Conservation (phyloP, 2,113 vertebrate species). For the Tricholaema leucomelas region DNA sequence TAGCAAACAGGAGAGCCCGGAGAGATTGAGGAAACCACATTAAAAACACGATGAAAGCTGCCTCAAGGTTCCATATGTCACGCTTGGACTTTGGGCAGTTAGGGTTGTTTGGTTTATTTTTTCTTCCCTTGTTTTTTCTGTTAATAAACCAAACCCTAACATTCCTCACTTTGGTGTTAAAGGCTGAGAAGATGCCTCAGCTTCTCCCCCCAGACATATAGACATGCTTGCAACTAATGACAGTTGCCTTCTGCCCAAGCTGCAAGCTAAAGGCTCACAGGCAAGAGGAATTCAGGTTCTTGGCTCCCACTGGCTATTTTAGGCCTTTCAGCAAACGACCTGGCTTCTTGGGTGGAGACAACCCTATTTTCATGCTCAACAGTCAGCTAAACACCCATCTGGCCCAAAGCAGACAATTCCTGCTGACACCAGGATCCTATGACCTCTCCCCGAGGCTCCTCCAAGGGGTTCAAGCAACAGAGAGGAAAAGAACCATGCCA, state of each 20-base stretch:
- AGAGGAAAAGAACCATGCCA: background rate
- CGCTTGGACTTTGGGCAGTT: background rate
- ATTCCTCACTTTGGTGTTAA: background rate
- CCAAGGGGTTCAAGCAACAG: no score
- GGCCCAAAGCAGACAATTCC: background rate
- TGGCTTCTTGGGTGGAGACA: background rate
- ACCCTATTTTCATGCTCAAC: background rate
- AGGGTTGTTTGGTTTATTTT: background rate
- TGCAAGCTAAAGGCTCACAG: background rate
- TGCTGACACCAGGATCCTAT: background rate
- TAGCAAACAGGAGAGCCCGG: constrained; percentile 5
- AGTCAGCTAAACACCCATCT: background rate
- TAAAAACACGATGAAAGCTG: constrained; percentile 48
- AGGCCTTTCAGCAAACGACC: background rate
- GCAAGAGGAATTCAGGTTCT: background rate
- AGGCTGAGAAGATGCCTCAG: background rate
- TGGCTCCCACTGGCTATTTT: background rate
- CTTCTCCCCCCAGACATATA: background rate
- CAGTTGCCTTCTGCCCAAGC: background rate
- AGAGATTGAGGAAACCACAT: constrained; percentile 37
- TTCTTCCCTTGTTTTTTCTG: constrained; percentile 19
- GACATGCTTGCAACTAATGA: rapidly evolving
- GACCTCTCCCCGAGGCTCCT: background rate
- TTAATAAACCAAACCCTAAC: constrained; percentile 6
- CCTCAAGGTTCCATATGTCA: constrained; percentile 55